Evolutionary conservation across 2,888 invertebrate species (phyloP).

Genomic region (Eurois occulta): DNA sequence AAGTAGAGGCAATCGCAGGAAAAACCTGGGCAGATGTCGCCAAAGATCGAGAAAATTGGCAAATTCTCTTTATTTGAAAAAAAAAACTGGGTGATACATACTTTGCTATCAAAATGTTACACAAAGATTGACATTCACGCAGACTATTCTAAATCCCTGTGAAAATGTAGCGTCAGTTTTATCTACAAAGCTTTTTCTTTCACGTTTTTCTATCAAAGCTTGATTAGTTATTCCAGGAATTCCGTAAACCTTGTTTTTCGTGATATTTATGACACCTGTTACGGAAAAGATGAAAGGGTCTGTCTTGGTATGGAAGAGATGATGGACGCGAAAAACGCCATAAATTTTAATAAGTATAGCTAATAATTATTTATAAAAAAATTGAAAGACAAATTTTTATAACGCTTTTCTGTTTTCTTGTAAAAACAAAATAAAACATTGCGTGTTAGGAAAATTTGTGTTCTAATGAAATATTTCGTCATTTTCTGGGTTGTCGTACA

Average conservation of each 20-base stretch:
- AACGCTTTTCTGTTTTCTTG: neutral
- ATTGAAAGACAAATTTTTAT: neutral
- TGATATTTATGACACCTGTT: neutral
- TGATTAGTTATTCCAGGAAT: neutral
- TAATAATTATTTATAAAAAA: neutral
- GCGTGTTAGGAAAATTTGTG: conserved; percentile 20
- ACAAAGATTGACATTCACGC: neutral
- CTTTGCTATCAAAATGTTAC: neutral
- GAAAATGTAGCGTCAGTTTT: neutral
- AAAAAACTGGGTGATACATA: neutral
- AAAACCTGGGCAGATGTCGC: too few relatives aligned
- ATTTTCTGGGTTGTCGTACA: conserved; percentile 19
- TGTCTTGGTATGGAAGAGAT: neutral
- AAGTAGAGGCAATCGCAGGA: too few relatives aligned
- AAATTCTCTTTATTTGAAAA: too few relatives aligned
- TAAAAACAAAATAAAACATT: conserved; percentile 19
- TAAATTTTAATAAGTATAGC: neutral
- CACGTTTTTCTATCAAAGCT: neutral
- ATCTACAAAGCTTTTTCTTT: neutral
- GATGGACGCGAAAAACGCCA: neutral
- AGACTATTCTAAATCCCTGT: neutral
- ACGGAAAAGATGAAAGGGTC: neutral
- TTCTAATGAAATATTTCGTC: conserved; percentile 21
- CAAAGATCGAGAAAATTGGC: too few relatives aligned
- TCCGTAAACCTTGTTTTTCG: neutral